Conservation (phyloP, 2,888 invertebrate species). For the Patella depressa region DNA sequence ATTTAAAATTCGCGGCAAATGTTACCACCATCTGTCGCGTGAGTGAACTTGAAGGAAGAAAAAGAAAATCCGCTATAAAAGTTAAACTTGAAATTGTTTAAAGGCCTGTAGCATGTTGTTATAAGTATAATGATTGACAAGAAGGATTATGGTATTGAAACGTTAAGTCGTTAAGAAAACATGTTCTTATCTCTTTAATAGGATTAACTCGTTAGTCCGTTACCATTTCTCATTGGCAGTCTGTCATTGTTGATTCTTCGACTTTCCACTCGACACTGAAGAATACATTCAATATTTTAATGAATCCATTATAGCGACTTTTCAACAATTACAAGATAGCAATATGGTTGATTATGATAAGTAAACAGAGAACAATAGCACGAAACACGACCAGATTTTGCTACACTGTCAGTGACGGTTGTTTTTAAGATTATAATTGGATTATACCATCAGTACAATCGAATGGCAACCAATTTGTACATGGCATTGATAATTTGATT, state of each 20-base stretch:
- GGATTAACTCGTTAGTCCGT: not conserved
- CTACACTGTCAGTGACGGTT: too few relatives aligned
- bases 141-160: not conserved
- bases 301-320: too few relatives aligned
- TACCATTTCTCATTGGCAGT: not conserved
- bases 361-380: not conserved
- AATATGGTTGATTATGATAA: not conserved
- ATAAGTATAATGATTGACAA: not conserved
- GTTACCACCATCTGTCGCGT: not conserved
- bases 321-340: too few relatives aligned
- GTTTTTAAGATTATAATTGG: too few relatives aligned
- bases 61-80: not conserved
- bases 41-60: not conserved
- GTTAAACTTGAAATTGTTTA: not conserved
- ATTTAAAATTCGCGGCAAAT: not conserved
- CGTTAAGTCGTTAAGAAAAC: slow-evolving; percentile 3
- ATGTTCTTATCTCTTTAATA: not conserved
- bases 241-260: slow-evolving; percentile 2
- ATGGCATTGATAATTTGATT: too few relatives aligned
- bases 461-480: too few relatives aligned
- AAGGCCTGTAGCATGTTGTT: slow-evolving; percentile 4
- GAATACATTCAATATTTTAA: too few relatives aligned
- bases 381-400: too few relatives aligned
- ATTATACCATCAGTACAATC: too few relatives aligned
- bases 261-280: not conserved